Conservation (phyloP, 2,888 invertebrate genomes). For the Tipula confusa region DNA sequence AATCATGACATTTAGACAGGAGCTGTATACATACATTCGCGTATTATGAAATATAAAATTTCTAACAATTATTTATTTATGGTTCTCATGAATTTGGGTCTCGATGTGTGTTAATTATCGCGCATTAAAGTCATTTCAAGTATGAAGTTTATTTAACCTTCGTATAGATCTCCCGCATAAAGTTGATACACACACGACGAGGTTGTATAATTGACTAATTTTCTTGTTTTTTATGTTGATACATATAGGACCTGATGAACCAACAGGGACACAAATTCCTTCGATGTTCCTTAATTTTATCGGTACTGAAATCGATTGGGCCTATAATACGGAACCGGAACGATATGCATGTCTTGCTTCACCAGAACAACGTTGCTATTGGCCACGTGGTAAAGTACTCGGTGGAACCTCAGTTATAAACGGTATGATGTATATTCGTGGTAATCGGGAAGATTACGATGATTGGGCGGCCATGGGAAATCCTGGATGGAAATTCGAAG, state of each 20-base stretch:
- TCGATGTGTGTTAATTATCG: not conserved
- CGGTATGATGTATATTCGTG: slow-evolving; percentile 94
- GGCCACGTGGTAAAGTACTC: slow-evolving; percentile 83
- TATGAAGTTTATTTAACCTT: not conserved
- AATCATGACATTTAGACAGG: slow-evolving; percentile 28
- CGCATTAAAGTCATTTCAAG: not conserved
- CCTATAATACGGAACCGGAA: slow-evolving; percentile 80
- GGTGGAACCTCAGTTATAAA: slow-evolving; percentile 92
- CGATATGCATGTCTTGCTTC: slow-evolving; percentile 70
- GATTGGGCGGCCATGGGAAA: slow-evolving; percentile 82
- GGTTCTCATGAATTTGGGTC: not conserved
- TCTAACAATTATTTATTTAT: not conserved
- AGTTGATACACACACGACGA: not conserved
- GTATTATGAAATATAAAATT: not conserved
- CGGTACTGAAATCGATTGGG: slow-evolving; percentile 84
- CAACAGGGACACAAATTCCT: slow-evolving; percentile 82
- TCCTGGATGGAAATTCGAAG: slow-evolving; percentile 83
- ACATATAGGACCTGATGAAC: slow-evolving; percentile 69
- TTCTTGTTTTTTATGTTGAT: slow-evolving; percentile 32
- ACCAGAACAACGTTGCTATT: slow-evolving; percentile 66
- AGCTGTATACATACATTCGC: not conserved
- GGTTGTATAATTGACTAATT: not conserved
- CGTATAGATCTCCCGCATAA: not conserved
- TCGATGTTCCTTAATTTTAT: slow-evolving; percentile 86
- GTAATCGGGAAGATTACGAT: slow-evolving; percentile 81